Base-by-base conservation (phyloP, 2,113 vertebrate species). In the Meles meles region DNA sequence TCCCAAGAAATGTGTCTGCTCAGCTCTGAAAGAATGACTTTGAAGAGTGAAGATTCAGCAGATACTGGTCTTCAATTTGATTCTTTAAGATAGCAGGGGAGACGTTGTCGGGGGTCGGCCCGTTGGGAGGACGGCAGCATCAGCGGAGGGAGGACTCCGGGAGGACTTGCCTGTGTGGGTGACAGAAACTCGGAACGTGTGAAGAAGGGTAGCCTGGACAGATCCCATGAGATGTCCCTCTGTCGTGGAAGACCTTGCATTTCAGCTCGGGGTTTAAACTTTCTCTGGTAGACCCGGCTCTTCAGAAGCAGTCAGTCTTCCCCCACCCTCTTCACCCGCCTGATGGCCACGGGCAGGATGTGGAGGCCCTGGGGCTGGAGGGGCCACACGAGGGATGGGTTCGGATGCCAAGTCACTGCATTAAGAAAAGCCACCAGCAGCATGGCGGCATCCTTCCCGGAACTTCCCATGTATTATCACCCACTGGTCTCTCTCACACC, bases 341-440 rank as follows among this genome's bases (percentile, higher is more conserved):
- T n/a, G 18, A 44, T n/a, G 71, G 34, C 44, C 71, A 8, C 0
- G 1, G 4, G 42, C 69, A 34, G 69, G 61, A 5, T 8, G 9
- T 34, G 21, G 81, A 23, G 55, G 55, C 55, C 27, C 25, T 4
- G 34, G 17, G n/a, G 23, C 25, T 11, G 11, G 23, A 31, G 34
- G 15, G 4, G 3, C 8, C 12, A 2, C 39, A 11, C 2, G 0
- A 2, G 20, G 65, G 6, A 18, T 21, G 29, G 18, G 80, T 21
- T 55, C 12, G 67, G 90, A 74, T 13, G 25, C 69, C 55, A 11
- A 29, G 18, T 27, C 55, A 63, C 55, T 23, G 1, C 10, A 0
- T 5, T 21, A 39, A 34, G 77, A 69, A 42, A 44, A 71, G 37
- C 25, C 12, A 18, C 10, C 52, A 29, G 42, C 52, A 9, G 15